These are phyloP conservation scores for Drosophila leonis DNA, from an alignment of 2,888 invertebrate genomes.

Conservation along the genomic window DNA sequence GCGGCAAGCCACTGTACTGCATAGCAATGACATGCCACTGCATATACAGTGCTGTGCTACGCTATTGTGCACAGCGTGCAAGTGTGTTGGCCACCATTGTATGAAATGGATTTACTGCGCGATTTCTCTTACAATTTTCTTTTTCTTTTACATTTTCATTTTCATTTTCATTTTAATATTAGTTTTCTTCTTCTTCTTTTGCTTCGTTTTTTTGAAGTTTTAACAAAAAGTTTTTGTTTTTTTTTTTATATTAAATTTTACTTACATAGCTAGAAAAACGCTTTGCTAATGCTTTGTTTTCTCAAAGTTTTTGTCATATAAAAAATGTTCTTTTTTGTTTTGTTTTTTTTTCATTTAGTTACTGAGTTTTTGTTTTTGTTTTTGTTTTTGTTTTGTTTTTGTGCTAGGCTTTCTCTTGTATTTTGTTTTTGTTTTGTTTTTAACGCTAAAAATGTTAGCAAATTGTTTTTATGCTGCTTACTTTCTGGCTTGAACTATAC, in stretches of 20 bases:
- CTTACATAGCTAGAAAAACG: slow-evolving; percentile 67
- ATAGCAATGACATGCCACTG: no score
- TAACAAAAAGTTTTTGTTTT: slow-evolving; percentile 42
- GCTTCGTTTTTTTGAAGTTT: slow-evolving; percentile 7
- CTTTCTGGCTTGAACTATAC: slow-evolving; percentile 65
- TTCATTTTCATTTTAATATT: not conserved
- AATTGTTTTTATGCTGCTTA: slow-evolving; percentile 55
- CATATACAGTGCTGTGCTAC: slow-evolving; percentile 14
- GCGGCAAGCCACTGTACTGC: slow-evolving; percentile 3
- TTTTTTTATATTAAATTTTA: no score
- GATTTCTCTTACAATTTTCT: not conserved
- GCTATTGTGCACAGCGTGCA: slow-evolving; percentile 12
- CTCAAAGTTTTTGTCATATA: slow-evolving; percentile 57
- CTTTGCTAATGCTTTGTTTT: slow-evolving; percentile 60
- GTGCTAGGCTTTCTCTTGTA: slow-evolving; percentile 61
- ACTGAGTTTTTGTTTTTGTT: slow-evolving; percentile 54
- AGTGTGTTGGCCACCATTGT: slow-evolving; percentile 10
- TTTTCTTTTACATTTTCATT: slow-evolving; percentile 4
- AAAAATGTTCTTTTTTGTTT: slow-evolving; percentile 47
- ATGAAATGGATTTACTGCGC: slow-evolving; percentile 6
- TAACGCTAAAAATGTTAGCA: slow-evolving; percentile 70
- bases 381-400: slow-evolving; percentile 47
- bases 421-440: slow-evolving; percentile 44
- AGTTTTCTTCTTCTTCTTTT: slow-evolving; percentile 3
- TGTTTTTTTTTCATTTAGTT: slow-evolving; percentile 31